Evolutionary conservation across 2,113 vertebrate genomes (phyloP).

Genomic region (Lota lota): DNA sequence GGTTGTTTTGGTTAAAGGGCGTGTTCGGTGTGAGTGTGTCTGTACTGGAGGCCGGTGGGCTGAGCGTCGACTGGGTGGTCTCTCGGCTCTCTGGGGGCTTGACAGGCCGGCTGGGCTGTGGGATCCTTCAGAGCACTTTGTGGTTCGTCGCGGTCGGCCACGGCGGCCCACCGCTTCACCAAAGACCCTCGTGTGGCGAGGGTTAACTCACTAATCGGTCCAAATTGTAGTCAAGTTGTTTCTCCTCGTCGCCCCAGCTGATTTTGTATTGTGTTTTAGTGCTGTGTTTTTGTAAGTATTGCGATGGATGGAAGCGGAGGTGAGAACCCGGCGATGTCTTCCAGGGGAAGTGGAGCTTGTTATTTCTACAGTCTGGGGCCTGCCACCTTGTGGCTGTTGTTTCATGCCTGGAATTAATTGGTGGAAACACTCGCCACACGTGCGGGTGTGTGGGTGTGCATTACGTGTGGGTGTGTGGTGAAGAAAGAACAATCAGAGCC

Average conservation of each 20-base stretch:
- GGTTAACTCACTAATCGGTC: constrained; percentile 22
- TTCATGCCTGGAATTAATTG: constrained; percentile 5
- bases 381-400: constrained; percentile 51
- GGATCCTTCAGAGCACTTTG: constrained; percentile 54
- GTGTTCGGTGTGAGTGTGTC: constrained; percentile 2
- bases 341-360: neutral
- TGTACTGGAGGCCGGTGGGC: constrained; percentile 31
- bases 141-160: constrained; percentile 56
- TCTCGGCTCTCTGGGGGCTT: constrained; percentile 14
- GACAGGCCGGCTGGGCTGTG: constrained; percentile 38
- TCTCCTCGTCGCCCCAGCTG: constrained; percentile 28
- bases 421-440: neutral
- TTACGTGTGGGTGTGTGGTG: neutral
- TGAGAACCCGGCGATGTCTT: no score
- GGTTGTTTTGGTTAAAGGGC: no score
- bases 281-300: neutral
- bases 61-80: constrained; percentile 55
- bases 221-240: constrained; percentile 24
- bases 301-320: neutral
- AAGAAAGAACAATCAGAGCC: no score
- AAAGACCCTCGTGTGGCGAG: constrained; percentile 24
- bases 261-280: constrained; percentile 9
- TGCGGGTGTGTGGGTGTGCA: no score
- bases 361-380: constrained; percentile 16
- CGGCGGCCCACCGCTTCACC: constrained; percentile 39